Percentiles rank a stretch among this genome's conserved stretches.
Conservation (phyloP, 2,888 invertebrate species). For the Brachyptera putata region DNA sequence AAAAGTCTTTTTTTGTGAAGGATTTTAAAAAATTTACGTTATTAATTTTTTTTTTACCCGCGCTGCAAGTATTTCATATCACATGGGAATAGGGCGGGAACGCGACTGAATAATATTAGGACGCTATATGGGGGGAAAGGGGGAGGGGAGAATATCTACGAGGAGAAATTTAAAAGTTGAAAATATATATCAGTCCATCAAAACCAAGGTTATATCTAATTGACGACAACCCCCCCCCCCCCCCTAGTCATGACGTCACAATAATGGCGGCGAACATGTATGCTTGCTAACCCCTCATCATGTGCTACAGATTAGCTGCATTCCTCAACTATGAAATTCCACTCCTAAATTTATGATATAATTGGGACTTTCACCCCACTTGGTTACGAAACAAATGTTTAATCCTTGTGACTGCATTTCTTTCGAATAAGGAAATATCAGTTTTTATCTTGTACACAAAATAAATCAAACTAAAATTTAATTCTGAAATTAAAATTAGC, state of each 20-base stretch:
- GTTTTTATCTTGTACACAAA: too few species aligned
- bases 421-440: too few species aligned
- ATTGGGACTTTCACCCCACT: too few species aligned
- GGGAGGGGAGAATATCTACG: not conserved
- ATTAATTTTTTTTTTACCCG: constrained; percentile 24
- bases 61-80: constrained; percentile 17
- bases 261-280: constrained; percentile 23
- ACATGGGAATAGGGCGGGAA: constrained; percentile 18
- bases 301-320: not conserved
- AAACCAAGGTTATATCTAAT: constrained; percentile 29
- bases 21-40: not conserved
- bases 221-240: constrained; percentile 23
- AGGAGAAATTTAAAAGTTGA: not conserved
- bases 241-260: constrained; percentile 19
- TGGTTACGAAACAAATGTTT: too few species aligned
- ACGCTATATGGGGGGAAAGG: not conserved
- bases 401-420: too few species aligned
- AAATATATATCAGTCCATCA: constrained; percentile 6
- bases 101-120: not conserved
- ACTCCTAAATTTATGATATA: not conserved
- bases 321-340: not conserved
- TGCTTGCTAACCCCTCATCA: not conserved
- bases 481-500: too few species aligned
- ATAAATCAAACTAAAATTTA: too few species aligned
- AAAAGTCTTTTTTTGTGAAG: not conserved